A percentile compares a stretch with the other conserved stretches of the same genome.
Evolutionary conservation across 2,888 invertebrate species (phyloP).

Genomic region (Nemapogon koenigi): DNA sequence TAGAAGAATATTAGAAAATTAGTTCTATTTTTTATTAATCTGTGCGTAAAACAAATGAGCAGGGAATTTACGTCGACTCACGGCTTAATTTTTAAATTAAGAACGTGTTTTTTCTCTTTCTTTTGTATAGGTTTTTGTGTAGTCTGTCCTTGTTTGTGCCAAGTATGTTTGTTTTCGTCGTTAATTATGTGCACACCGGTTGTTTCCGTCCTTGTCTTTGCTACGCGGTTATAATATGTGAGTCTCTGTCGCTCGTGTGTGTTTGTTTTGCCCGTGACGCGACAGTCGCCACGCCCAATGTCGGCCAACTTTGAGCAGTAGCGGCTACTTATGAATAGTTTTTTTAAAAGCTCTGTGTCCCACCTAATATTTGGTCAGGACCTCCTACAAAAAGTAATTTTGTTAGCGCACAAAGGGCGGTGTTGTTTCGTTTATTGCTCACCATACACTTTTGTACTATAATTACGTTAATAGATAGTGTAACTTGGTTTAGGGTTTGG

Average conservation of each 20-base stretch:
- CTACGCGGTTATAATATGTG: conserved; percentile 15
- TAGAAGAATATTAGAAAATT: conserved; percentile 8
- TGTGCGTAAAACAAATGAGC: conserved; percentile 27
- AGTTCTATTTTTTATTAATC: conserved; percentile 28
- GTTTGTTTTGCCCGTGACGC: conserved; percentile 63
- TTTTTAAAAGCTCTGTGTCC: conserved; percentile 39
- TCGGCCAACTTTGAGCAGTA: conserved; percentile 55
- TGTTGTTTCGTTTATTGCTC: conserved; percentile 36
- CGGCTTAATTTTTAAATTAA: conserved; percentile 44
- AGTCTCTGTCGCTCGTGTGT: conserved; percentile 36
- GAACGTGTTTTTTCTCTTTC: conserved; percentile 17
- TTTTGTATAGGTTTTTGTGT: conserved; percentile 29
- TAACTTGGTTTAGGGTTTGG: conserved; percentile 15
- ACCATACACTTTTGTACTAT: conserved; percentile 22
- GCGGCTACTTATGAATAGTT: conserved; percentile 48
- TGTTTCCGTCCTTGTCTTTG: conserved; percentile 28
- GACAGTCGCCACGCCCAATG: conserved; percentile 53
- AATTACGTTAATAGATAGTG: conserved; percentile 21
- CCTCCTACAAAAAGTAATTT: conserved; percentile 41
- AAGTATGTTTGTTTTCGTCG: conserved; percentile 60
- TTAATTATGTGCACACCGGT: conserved; percentile 56
- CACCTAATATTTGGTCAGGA: conserved; percentile 56
- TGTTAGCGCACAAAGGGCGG: conserved; percentile 27
- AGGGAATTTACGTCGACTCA: conserved; percentile 45
- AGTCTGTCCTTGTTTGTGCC: conserved; percentile 57